phyloP scores from a whole-genome alignment of 2,113 vertebrate genomes.

The Larimichthys polyactis region DNA sequence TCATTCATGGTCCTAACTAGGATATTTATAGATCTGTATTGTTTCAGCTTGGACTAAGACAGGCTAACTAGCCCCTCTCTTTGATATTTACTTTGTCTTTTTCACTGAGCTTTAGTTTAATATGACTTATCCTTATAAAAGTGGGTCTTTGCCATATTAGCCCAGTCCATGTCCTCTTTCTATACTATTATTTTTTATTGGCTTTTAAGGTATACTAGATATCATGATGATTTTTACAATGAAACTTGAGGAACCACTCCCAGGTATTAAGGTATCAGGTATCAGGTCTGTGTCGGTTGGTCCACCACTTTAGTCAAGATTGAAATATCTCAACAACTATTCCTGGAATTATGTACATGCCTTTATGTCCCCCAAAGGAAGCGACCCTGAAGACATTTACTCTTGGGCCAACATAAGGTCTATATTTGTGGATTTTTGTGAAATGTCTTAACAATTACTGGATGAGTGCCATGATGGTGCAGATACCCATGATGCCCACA shows the following conservation, averaged over 20 bases:
- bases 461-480: background rate
- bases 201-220: too few relatives aligned
- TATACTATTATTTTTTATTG: background rate
- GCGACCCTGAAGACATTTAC: background rate
- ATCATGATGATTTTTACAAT: background rate
- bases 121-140: background rate
- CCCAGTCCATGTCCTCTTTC: background rate
- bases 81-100: background rate
- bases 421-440: background rate
- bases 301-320: background rate
- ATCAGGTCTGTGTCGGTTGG: too few relatives aligned
- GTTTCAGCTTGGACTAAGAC: conserved; percentile 26
- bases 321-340: background rate
- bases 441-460: background rate
- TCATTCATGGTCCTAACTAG: conserved; percentile 45
- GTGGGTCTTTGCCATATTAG: background rate
- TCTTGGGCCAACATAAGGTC: background rate
- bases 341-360: background rate
- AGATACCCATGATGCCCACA: background rate
- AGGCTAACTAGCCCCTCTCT: background rate
- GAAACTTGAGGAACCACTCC: too few relatives aligned
- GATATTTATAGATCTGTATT: conserved; percentile 58
- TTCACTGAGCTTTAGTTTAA: background rate
- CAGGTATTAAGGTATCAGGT: too few relatives aligned
- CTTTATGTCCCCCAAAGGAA: background rate